Evolutionary conservation across 2,888 invertebrate genomes (phyloP).

Genomic region (Galerucella pusilla): DNA sequence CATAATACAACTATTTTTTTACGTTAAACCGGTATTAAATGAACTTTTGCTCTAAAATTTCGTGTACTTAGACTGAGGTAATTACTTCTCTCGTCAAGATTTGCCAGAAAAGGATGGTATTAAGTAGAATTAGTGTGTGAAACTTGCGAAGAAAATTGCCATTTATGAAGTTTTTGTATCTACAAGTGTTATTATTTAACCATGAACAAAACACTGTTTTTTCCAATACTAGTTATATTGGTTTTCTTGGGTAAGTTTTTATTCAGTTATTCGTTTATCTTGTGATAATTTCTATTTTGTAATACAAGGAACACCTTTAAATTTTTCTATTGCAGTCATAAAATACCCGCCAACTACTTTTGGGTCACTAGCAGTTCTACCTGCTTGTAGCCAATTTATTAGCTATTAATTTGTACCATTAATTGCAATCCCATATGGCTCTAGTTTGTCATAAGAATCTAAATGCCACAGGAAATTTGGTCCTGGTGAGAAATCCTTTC

Average conservation of each 20-base stretch:
- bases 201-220: slow-evolving; percentile 28
- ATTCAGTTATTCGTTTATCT: slow-evolving; percentile 2
- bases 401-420: too few species aligned
- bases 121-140: slow-evolving; percentile 15
- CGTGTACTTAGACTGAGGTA: slow-evolving; percentile 22
- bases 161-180: slow-evolving; percentile 23
- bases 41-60: slow-evolving; percentile 47
- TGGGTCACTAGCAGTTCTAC: too few species aligned
- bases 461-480: too few species aligned
- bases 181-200: slow-evolving; percentile 21
- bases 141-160: neutral
- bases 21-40: slow-evolving; percentile 43
- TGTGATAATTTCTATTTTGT: neutral
- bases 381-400: too few species aligned
- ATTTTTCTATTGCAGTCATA: neutral
- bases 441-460: too few species aligned
- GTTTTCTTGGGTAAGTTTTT: slow-evolving; percentile 24
- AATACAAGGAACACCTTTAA: neutral
- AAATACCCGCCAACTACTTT: too few species aligned
- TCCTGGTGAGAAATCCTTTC: too few species aligned
- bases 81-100: slow-evolving; percentile 12
- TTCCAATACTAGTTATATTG: neutral
- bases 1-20: slow-evolving; percentile 31
- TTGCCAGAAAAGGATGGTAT: slow-evolving; percentile 7
- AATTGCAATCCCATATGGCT: too few species aligned